phyloP scores from a whole-genome alignment of 2,888 invertebrate genomes.

The Mythimna lalbum region DNA sequence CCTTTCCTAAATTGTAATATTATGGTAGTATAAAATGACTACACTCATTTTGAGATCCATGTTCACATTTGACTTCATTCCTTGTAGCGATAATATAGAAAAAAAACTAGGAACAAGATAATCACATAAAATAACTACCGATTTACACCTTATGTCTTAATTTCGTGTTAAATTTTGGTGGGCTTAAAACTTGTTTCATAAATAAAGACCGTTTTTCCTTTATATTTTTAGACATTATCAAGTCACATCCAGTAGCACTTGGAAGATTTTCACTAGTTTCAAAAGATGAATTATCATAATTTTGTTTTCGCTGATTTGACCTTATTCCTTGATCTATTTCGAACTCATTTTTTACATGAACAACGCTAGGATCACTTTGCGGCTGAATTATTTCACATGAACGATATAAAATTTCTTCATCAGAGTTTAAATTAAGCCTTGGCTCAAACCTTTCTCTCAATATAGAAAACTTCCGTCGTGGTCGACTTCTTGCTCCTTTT shows the following conservation, averaged over 20 bases:
- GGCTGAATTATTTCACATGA: conserved; percentile 78
- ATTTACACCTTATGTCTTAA: conserved; percentile 81
- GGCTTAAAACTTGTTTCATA: conserved; percentile 90
- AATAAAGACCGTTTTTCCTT: conserved; percentile 90
- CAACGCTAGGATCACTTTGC: conserved; percentile 73
- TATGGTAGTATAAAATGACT: conserved; percentile 72
- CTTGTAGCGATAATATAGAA: conserved; percentile 53
- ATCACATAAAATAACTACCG: conserved; percentile 43
- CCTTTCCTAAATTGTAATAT: conserved; percentile 46
- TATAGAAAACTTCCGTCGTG: conserved; percentile 91
- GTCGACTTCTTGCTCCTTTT: conserved; percentile 83
- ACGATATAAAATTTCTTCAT: conserved; percentile 86
- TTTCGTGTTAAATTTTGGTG: conserved; percentile 89
- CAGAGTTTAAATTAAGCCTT: conserved; percentile 81
- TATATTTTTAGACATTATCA: conserved; percentile 77
- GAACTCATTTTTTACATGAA: conserved; percentile 74
- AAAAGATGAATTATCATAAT: conserved; percentile 64
- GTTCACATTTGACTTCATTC: conserved; percentile 72
- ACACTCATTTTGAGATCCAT: conserved; percentile 79
- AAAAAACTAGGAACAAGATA: conserved; percentile 61
- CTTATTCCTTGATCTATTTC: conserved; percentile 61
- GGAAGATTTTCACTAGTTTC: conserved; percentile 59
- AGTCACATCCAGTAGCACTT: conserved; percentile 57
- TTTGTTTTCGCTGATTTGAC: conserved; percentile 61
- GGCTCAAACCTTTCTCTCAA: conserved; percentile 91